Percentiles rank a stretch among this genome's conserved stretches.
These are phyloP conservation scores for Gila robusta DNA, from an alignment of 2,797 vertebrate genomes.

Conservation along the genomic window DNA sequence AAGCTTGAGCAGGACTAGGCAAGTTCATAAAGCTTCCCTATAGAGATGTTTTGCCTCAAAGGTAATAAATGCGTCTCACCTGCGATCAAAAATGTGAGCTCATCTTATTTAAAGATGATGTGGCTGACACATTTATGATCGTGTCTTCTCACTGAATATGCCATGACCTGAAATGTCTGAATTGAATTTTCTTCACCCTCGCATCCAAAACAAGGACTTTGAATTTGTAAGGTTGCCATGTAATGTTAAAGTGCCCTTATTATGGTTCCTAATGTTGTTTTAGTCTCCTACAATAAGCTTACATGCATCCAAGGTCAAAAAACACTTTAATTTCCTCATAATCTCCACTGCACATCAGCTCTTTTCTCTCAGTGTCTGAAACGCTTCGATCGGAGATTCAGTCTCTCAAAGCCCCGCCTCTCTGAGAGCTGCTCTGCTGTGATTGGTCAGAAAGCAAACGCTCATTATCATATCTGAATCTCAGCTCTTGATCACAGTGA, in stretches of 20 bases:
- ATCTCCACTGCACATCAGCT: not conserved
- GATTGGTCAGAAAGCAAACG: not conserved
- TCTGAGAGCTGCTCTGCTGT: not conserved
- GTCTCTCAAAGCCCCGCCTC: not conserved
- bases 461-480: not conserved
- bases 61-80: conserved; percentile 46
- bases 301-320: not conserved
- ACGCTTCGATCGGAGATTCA: not conserved
- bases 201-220: not conserved
- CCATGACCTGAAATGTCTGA: not conserved
- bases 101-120: no score
- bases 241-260: not conserved
- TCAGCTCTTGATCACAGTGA: not conserved
- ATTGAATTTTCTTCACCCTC: not conserved
- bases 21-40: conserved; percentile 27
- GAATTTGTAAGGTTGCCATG: not conserved
- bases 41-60: conserved; percentile 36
- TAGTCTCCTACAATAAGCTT: not conserved
- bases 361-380: not conserved
- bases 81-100: conserved; percentile 31
- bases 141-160: not conserved
- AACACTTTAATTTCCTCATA: not conserved
- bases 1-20: conserved; percentile 51
- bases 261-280: not conserved
- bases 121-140: not conserved